Conservation (phyloP, 2,888 invertebrate species). For the Troides helena region DNA sequence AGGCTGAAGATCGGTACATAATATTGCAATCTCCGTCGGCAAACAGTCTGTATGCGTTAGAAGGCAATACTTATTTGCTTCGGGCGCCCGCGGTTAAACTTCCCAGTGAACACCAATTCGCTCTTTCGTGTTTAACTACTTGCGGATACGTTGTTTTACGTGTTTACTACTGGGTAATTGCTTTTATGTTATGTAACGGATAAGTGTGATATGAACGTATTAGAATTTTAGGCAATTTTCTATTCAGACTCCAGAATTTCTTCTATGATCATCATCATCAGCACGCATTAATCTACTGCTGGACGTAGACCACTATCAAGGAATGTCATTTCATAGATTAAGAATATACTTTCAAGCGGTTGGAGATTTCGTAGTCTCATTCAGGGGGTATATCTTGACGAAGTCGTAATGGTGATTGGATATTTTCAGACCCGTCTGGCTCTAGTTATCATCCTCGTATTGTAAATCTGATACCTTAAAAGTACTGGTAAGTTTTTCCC, state of each 20-base stretch:
- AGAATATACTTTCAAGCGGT: no score
- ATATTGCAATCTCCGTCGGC: conserved; percentile 73
- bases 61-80: conserved; percentile 61
- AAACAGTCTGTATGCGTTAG: conserved; percentile 65
- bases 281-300: no score
- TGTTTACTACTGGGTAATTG: background rate
- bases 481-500: no score
- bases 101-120: conserved; percentile 64
- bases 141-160: conserved; percentile 53
- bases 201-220: background rate
- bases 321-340: no score
- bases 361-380: no score
- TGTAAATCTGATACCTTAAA: no score
- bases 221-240: background rate
- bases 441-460: no score
- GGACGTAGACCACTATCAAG: no score
- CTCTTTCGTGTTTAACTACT: conserved; percentile 72
- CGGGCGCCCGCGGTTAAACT: conserved; percentile 65
- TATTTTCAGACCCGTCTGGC: no score
- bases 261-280: no score
- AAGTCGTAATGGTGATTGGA: no score
- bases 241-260: background rate
- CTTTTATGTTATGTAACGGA: background rate
- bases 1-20: conserved; percentile 67
- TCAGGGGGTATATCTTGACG: no score